These are phyloP conservation scores for Phyllotis vaccarum DNA, from an alignment of 2,797 vertebrate genomes.

Conservation along the genomic window DNA sequence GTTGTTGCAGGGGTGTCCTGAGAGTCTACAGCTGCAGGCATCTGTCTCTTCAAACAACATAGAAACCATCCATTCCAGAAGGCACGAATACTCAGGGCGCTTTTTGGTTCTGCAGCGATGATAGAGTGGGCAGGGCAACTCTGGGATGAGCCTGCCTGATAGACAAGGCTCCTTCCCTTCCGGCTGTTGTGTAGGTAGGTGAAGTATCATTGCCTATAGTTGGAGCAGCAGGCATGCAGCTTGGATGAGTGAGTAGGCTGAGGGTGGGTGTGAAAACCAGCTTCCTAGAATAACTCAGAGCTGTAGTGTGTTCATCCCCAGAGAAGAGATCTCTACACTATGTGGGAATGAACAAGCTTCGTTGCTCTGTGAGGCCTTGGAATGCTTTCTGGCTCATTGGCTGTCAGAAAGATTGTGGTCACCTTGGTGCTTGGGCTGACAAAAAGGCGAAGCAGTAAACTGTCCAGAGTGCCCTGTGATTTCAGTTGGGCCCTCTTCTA, in stretches of 20 bases:
- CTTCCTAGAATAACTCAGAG: constrained; percentile 77
- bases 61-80: constrained; percentile 60
- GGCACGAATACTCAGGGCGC: constrained; percentile 24
- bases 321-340: not conserved
- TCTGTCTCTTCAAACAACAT: not conserved
- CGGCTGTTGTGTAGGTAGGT: constrained; percentile 46
- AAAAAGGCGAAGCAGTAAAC: not conserved
- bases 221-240: constrained; percentile 74
- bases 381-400: not conserved
- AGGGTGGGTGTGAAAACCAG: not conserved
- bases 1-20: not conserved
- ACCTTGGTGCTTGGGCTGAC: not conserved
- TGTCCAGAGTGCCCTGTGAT: not conserved
- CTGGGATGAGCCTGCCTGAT: constrained; percentile 20
- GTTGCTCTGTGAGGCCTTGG: not conserved
- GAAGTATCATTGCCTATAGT: constrained; percentile 69
- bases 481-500: not conserved
- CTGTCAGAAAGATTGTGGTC: not conserved
- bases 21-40: not conserved
- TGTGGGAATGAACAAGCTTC: not conserved
- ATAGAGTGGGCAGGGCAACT: constrained; percentile 10
- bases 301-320: not conserved
- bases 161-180: constrained; percentile 67
- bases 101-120: constrained; percentile 69
- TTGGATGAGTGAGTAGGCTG: constrained; percentile 49